Evolutionary conservation across 37 sponge, comb jelly and placozoan genomes (phyloP).

Genomic region (Amphimedon queenslandica): DNA sequence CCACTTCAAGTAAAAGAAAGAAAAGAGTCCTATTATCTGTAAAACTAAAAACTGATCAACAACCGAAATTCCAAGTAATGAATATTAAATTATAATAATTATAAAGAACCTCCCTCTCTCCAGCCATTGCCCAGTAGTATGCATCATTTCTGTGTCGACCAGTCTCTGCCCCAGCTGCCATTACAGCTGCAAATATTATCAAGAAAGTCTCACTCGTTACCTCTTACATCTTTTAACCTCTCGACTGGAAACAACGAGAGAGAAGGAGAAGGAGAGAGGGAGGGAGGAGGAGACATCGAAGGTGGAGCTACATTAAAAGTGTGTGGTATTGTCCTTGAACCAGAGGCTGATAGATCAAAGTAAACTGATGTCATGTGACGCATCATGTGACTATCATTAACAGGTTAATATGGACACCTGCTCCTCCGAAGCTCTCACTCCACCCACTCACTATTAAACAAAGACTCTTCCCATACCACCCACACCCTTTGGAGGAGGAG

Average conservation of each 20-base stretch:
- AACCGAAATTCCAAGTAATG: neutral
- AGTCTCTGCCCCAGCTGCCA: slow-evolving; percentile 25
- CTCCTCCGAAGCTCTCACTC: slow-evolving; percentile 85
- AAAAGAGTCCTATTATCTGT: too few species aligned
- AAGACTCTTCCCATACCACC: neutral
- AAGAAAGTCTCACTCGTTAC: slow-evolving; percentile 4
- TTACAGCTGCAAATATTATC: slow-evolving; percentile 38
- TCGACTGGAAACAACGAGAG: neutral
- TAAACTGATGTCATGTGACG: too few species aligned
- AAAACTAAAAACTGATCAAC: neutral
- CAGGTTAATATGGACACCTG: slow-evolving; percentile 46
- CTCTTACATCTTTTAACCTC: slow-evolving; percentile 12
- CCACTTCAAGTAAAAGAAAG: too few species aligned
- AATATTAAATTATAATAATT: too few species aligned
- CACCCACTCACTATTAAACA: slow-evolving; percentile 54
- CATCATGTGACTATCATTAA: slow-evolving; percentile 24
- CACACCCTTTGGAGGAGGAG: neutral
- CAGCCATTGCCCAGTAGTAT: slow-evolving; percentile 6
- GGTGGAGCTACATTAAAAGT: neutral
- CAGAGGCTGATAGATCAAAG: neutral
- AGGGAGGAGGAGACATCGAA: neutral
- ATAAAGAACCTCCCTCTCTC: too few species aligned
- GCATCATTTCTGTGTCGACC: slow-evolving; percentile 37
- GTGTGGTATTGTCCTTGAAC: neutral
- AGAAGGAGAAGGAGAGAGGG: neutral